These are phyloP conservation scores for Drosophila vallismaia DNA, from an alignment of 2,888 invertebrate species.

Conservation along the genomic window DNA sequence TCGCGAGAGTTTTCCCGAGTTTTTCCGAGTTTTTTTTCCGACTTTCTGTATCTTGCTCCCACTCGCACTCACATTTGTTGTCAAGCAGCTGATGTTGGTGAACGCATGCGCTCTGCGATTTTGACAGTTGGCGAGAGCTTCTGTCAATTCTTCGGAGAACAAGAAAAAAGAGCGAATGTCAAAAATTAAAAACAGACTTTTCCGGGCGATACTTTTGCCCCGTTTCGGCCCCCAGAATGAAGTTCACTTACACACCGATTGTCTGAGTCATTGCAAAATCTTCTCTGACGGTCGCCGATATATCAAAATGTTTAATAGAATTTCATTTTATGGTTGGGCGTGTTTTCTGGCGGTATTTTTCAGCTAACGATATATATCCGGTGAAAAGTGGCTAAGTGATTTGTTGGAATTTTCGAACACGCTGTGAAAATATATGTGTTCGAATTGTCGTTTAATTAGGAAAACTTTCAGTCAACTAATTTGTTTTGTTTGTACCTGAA, in stretches of 20 bases:
- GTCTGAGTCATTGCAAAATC: slow-evolving; percentile 56
- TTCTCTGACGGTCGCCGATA: slow-evolving; percentile 37
- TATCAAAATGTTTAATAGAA: slow-evolving; percentile 44
- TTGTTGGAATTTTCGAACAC: slow-evolving; percentile 9
- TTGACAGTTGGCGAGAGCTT: slow-evolving; percentile 46
- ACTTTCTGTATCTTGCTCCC: slow-evolving; percentile 31
- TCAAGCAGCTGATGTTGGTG: slow-evolving; percentile 58
- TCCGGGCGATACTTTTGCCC: slow-evolving; percentile 17
- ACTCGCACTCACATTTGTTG: slow-evolving; percentile 60
- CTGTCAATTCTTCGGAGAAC: slow-evolving; percentile 3
- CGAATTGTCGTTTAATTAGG: slow-evolving; percentile 41
- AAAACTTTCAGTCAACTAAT: slow-evolving; percentile 23
- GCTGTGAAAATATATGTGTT: slow-evolving; percentile 41
- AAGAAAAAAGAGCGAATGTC: slow-evolving; percentile 18
- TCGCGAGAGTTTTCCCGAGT: slow-evolving; percentile 12
- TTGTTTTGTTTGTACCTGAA: slow-evolving; percentile 9
- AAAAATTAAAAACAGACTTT: slow-evolving; percentile 37
- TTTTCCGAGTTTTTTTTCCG: not conserved
- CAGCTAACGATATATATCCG: slow-evolving; percentile 51
- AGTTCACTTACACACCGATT: slow-evolving; percentile 32
- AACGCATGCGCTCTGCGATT: slow-evolving; percentile 55
- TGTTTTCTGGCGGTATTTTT: slow-evolving; percentile 33
- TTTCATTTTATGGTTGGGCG: slow-evolving; percentile 9
- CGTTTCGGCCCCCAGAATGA: slow-evolving; percentile 5
- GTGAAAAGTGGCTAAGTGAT: slow-evolving; percentile 38